phyloP scores from a whole-genome alignment of 1,140 invertebrate genomes.

The Microplitis demolitor region DNA sequence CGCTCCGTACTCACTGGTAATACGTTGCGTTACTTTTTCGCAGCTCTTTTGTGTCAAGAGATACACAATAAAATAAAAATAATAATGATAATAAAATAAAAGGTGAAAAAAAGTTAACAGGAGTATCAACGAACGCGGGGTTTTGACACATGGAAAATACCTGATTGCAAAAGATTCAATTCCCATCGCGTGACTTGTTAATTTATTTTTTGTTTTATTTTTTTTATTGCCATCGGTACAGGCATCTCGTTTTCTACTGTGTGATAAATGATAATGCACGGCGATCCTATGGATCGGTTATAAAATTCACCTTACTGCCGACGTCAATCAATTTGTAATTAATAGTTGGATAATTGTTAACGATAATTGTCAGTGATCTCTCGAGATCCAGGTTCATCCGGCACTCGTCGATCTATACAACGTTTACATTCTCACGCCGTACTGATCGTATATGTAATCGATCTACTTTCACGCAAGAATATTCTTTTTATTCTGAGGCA shows the following conservation, averaged over 20 bases:
- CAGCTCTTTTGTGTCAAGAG: not conserved
- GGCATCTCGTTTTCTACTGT: not conserved
- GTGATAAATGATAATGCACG: constrained; percentile 14
- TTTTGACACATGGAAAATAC: not conserved
- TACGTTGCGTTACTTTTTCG: constrained; percentile 17
- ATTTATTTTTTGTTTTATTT: constrained; percentile 1
- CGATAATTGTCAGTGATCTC: constrained; percentile 23
- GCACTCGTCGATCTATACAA: constrained; percentile 13
- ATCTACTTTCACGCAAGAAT: constrained; percentile 15
- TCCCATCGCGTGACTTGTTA: constrained; percentile 19
- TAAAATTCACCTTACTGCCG: not conserved
- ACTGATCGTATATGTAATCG: constrained; percentile 10
- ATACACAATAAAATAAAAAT: constrained; percentile 3
- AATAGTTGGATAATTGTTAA: constrained; percentile 27
- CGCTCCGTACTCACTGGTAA: constrained; percentile 13
- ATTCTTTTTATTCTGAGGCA: not conserved
- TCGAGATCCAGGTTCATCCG: constrained; percentile 10
- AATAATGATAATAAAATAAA: not conserved
- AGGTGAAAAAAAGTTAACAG: not conserved
- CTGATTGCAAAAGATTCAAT: constrained; percentile 19
- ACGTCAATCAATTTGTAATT: constrained; percentile 25
- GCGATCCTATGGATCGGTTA: not conserved
- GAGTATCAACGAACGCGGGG: not conserved
- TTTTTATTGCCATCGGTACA: not conserved
- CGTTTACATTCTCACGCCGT: constrained; percentile 27